A percentile compares a stretch with the other conserved stretches of the same genome.
Evolutionary conservation across 2,113 vertebrate species (phyloP).

Genomic region (Prionailurus viverrinus): DNA sequence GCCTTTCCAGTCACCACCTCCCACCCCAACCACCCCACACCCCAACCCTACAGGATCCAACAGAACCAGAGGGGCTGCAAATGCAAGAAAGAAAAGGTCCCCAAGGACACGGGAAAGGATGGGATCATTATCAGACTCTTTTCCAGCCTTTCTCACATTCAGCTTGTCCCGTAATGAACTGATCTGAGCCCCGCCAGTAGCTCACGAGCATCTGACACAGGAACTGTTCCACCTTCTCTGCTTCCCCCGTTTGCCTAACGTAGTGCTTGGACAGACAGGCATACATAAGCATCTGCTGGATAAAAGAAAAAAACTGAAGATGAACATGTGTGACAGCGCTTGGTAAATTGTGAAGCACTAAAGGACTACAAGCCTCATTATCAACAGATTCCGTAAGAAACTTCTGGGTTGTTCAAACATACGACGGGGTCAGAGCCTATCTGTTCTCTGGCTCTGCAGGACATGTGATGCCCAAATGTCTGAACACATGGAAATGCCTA

Average conservation of each 20-base stretch:
- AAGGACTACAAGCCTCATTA: neutral
- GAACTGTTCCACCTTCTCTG: neutral
- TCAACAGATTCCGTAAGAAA: neutral
- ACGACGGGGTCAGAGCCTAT: neutral
- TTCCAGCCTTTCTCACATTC: neutral
- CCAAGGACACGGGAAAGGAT: neutral
- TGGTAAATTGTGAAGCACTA: neutral
- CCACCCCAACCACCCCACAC: neutral
- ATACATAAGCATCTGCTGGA: neutral
- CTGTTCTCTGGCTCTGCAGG: neutral
- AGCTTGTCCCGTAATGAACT: slow-evolving; percentile 31
- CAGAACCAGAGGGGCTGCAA: slow-evolving; percentile 55
- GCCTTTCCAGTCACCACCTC: slow-evolving; percentile 66
- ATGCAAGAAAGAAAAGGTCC: slow-evolving; percentile 14
- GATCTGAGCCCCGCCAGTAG: neutral
- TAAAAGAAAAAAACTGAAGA: neutral
- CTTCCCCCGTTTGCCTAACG: neutral
- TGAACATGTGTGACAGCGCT: neutral
- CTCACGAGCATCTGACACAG: neutral
- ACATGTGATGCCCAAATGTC: neutral
- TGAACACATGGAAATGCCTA: neutral
- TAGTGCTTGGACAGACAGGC: neutral
- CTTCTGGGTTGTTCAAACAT: neutral
- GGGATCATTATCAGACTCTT: neutral
- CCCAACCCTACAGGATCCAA: slow-evolving; percentile 24